These are phyloP conservation scores for Steinernema carpocapsae DNA, from an alignment of 2,888 invertebrate species.

Conservation along the genomic window DNA sequence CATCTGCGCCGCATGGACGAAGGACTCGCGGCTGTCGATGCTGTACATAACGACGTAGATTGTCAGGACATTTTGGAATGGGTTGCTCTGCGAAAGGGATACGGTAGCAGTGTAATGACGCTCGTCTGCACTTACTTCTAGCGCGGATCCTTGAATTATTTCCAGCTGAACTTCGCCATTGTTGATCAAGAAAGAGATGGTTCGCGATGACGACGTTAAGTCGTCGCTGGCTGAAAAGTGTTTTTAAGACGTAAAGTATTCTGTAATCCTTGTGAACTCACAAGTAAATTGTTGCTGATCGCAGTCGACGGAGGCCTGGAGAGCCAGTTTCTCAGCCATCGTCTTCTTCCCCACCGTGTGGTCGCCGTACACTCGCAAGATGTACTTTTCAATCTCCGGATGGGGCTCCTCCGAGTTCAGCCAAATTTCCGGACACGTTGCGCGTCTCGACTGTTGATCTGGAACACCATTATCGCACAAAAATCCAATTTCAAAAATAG, in stretches of 20 bases:
- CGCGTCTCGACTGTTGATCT: conserved; percentile 48
- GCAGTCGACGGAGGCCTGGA: conserved; percentile 49
- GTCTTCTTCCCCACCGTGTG: conserved; percentile 60
- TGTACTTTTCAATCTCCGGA: conserved; percentile 28
- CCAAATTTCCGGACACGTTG: conserved; percentile 67
- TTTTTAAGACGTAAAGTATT: background rate
- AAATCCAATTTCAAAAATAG: no score
- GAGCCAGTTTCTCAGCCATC: conserved; percentile 52
- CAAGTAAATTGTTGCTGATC: background rate
- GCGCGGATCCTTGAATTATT: conserved; percentile 58
- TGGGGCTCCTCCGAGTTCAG: conserved; percentile 48
- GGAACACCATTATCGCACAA: background rate
- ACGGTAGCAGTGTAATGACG: no score
- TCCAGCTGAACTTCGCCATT: conserved; percentile 62
- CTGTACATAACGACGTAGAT: conserved; percentile 60
- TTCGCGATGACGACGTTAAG: conserved; percentile 36
- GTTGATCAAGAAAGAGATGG: conserved; percentile 60
- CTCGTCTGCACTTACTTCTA: conserved; percentile 47
- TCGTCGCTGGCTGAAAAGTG: conserved; percentile 13
- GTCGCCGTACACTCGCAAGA: conserved; percentile 57
- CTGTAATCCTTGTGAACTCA: conserved; percentile 3
- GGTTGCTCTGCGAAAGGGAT: conserved; percentile 36
- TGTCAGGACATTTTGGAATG: conserved; percentile 45
- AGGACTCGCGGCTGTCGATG: conserved; percentile 62
- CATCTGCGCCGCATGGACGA: conserved; percentile 55